Evolutionary conservation across 2,888 invertebrate species (phyloP), one percentile per base, ranked within the genome.

Genomic region (Lobophora halterata): DNA sequence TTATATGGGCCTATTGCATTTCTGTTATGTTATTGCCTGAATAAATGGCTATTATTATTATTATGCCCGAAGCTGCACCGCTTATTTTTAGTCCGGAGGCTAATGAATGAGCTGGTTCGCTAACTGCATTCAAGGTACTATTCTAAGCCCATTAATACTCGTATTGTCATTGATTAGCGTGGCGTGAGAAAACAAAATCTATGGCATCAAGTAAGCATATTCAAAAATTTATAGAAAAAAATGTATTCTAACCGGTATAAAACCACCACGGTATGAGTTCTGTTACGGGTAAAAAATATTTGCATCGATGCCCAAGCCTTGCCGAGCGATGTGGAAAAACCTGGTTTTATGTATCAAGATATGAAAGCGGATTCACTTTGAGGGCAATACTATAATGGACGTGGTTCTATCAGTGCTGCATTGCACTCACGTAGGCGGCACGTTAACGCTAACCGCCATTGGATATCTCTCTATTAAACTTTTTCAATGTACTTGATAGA

Each of bases 311-410:
- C 65, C 66, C 63, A 64, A 65, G 65, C 58, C 68, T 61, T 56
- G 65, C 56, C 63, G 65, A 71, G 55, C 63, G 55, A 59, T 55
- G 49, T 54, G 60, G 66, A 72, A 77, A 80, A 75, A 70, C 58
- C 57, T 52, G 62, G 64, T 69, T 75, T 73, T 71, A 77, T 71
- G 61, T 61, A 64, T 58, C 56, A 58, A 63, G 63, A 65, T 70
- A 71, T 77, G 67, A 78, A 82, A 78, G 81, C 74, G 74, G 83
- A 85, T 83, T 79, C 70, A 77, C 78, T 79, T 74, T 65, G 71
- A 74, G 69, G 69, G 79, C 78, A 87, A 87, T 88, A 79, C 80
- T 81, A 81, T 87, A 86, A 87, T 87, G 87, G 83, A 79, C 58
- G 70, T 66, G 67, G 72, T 70, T 73, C 71, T 69, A 70, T 67